Percentiles rank a stretch among this genome's conserved stretches.
These are phyloP conservation scores for Podocnemis expansa DNA, from an alignment of 2,113 vertebrate genomes.

Conservation along the genomic window DNA sequence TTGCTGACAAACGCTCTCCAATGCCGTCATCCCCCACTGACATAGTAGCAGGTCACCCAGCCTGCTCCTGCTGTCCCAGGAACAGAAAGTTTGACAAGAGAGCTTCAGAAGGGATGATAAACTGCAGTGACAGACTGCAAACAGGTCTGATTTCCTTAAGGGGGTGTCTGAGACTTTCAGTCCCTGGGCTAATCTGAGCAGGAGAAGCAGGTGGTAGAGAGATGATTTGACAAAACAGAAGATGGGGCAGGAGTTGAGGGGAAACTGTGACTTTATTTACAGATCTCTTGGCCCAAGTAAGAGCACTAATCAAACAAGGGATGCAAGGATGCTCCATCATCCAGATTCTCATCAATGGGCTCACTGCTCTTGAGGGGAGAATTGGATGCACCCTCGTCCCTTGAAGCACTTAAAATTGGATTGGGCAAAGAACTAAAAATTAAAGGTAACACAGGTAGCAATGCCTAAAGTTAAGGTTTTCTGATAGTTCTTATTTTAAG, in stretches of 20 bases:
- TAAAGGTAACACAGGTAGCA: not conserved
- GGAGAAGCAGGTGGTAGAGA: accelerated
- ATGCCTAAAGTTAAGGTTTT: not conserved
- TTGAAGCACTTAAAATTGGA: not conserved
- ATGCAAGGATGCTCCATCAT: not conserved
- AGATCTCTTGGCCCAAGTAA: not conserved
- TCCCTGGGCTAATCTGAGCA: accelerated
- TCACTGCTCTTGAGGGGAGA: not conserved
- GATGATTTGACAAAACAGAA: accelerated
- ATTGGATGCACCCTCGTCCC: not conserved
- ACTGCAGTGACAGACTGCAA: not conserved
- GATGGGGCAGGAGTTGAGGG: not conserved
- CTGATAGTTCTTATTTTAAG: not conserved
- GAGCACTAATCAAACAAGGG: not conserved
- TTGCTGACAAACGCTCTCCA: not conserved
- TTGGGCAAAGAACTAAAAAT: not conserved
- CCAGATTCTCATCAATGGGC: not conserved
- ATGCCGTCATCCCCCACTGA: accelerated
- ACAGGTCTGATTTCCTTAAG: not conserved
- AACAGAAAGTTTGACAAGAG: not conserved
- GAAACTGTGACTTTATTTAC: not conserved
- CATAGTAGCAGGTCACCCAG: not conserved
- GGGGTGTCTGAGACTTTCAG: not conserved
- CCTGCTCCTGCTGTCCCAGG: not conserved
- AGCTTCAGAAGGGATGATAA: not conserved